Evolutionary conservation across 2,797 vertebrate genomes (phyloP).

Genomic region (Telmatherina bonti): DNA sequence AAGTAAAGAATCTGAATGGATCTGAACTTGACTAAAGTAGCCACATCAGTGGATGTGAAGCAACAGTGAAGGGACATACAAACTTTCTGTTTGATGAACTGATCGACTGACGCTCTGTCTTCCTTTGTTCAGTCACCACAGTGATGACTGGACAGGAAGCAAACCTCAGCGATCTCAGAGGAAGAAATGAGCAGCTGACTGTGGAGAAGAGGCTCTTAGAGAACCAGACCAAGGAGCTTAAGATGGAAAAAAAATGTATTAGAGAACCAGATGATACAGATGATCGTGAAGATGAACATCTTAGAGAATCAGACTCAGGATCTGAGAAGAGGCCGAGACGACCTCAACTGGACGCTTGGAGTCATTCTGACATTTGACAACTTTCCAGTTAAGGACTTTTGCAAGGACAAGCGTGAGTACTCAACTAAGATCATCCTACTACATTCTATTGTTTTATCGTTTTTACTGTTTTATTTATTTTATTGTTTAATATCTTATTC

Average conservation of each 20-base stretch:
- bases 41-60: too few relatives aligned
- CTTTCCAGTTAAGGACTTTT: constrained; percentile 52
- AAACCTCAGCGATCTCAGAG: too few relatives aligned
- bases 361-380: constrained; percentile 32
- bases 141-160: neutral
- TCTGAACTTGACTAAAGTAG: too few relatives aligned
- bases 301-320: neutral
- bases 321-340: constrained; percentile 3
- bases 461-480: too few relatives aligned
- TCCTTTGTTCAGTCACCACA: neutral
- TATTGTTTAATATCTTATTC: too few relatives aligned
- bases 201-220: neutral
- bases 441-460: too few relatives aligned
- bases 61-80: too few relatives aligned
- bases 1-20: too few relatives aligned
- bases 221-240: neutral
- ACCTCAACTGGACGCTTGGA: constrained; percentile 31
- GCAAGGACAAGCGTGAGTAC: constrained; percentile 36
- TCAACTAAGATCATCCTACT: too few relatives aligned
- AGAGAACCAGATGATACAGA: neutral
- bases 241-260: neutral
- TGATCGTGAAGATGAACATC: neutral
- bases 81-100: neutral
- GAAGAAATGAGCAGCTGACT: neutral
- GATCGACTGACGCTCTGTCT: neutral